These are phyloP conservation scores for Coccyzus lansbergi DNA, from an alignment of 2,797 vertebrate genomes.

Conservation along the genomic window DNA sequence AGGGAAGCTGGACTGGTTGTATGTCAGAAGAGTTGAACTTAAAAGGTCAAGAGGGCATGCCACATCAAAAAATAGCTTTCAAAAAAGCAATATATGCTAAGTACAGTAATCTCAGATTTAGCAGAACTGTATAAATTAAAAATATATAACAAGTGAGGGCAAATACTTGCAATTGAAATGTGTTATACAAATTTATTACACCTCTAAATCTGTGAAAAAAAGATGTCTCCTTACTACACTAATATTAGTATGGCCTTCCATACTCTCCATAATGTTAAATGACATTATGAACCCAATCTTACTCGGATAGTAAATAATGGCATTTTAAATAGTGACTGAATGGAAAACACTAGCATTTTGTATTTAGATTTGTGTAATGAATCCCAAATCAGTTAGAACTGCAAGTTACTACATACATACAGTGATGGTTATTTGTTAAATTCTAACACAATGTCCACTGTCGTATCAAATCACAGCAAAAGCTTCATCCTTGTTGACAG, in stretches of 20 bases:
- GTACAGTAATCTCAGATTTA: background rate
- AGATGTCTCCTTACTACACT: rapidly evolving
- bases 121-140: background rate
- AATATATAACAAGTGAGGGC: background rate
- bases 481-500: slow-evolving; percentile 33
- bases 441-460: background rate
- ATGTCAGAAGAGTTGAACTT: background rate
- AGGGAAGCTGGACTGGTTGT: background rate
- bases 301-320: background rate
- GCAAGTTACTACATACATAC: background rate
- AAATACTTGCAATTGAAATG: background rate
- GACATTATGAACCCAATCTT: background rate
- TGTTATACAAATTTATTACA: background rate
- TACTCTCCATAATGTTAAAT: background rate
- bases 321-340: background rate
- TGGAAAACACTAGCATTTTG: background rate
- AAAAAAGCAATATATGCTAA: background rate
- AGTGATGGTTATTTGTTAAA: background rate
- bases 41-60: background rate
- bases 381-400: background rate
- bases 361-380: background rate
- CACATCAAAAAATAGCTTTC: background rate
- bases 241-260: background rate
- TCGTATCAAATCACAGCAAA: background rate
- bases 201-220: background rate